Percentiles rank a stretch among this genome's conserved stretches.
These are phyloP conservation scores for Globia sparganii DNA, from an alignment of 2,888 invertebrate species.

Conservation along the genomic window DNA sequence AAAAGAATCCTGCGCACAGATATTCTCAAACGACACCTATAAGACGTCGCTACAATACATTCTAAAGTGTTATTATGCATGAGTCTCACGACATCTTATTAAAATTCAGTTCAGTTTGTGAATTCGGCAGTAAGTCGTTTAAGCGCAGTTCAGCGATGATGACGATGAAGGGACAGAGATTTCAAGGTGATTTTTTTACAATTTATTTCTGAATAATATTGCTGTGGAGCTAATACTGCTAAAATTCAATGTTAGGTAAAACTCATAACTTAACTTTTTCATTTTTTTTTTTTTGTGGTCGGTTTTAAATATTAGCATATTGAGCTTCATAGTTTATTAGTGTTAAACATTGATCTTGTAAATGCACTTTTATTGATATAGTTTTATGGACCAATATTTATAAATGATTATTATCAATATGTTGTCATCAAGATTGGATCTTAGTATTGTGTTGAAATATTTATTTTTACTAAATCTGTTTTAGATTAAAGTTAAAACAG, in stretches of 20 bases:
- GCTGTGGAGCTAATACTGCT: not conserved
- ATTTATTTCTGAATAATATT: not conserved
- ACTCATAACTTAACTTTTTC: not conserved
- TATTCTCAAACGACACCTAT: not conserved
- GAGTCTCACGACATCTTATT: constrained; percentile 2
- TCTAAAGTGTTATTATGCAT: not conserved
- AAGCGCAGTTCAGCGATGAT: not conserved
- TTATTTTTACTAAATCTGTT: not conserved
- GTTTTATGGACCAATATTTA: constrained; percentile 81
- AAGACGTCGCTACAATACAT: not conserved
- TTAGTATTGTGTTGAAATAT: not conserved
- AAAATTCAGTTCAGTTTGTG: not conserved
- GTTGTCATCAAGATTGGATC: constrained; percentile 64
- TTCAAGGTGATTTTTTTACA: not conserved
- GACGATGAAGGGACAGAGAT: not conserved
- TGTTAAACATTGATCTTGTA: constrained; percentile 74
- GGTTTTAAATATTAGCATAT: constrained; percentile 64
- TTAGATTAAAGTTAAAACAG: not conserved
- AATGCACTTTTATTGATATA: constrained; percentile 77
- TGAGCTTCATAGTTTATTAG: constrained; percentile 75
- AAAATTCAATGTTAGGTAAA: not conserved
- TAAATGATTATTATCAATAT: constrained; percentile 61
- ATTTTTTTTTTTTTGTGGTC: constrained; percentile 44
- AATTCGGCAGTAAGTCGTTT: not conserved
- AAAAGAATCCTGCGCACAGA: not conserved